Percentiles rank a stretch among this genome's conserved stretches.
Evolutionary conservation across 2,888 invertebrate species (phyloP).

Genomic region (Cartodere bifasciata): DNA sequence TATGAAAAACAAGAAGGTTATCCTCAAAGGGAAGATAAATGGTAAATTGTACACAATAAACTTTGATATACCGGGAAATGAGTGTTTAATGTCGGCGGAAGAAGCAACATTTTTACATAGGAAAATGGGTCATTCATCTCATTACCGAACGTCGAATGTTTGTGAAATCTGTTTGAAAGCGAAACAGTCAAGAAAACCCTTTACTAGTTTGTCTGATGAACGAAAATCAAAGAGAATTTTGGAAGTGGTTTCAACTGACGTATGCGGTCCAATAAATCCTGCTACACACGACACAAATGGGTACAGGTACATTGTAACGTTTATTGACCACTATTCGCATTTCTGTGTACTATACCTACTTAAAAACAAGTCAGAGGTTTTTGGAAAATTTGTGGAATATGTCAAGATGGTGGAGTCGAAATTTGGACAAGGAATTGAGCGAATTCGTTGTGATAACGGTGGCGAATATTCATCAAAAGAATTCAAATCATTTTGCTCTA

Average conservation of each 20-base stretch:
- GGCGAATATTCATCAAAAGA: conserved; percentile 19
- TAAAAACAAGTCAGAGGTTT: conserved; percentile 17
- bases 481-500: conserved; percentile 8
- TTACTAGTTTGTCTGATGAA: conserved; percentile 9
- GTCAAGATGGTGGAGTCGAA: conserved; percentile 9
- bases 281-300: conserved; percentile 14
- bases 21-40: neutral
- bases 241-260: conserved; percentile 17
- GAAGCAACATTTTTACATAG: conserved; percentile 8
- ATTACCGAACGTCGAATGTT: conserved; percentile 4
- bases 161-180: conserved; percentile 13
- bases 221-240: conserved; percentile 13
- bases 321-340: conserved; percentile 18
- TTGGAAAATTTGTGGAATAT: conserved; percentile 16
- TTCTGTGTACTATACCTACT: conserved; percentile 16
- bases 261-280: conserved; percentile 19
- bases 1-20: conserved; percentile 3
- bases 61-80: neutral
- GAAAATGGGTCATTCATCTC: conserved; percentile 10
- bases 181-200: conserved; percentile 11
- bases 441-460: conserved; percentile 19
- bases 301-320: conserved; percentile 16
- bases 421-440: conserved; percentile 15
- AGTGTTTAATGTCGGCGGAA: conserved; percentile 5
- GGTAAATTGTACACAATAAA: conserved; percentile 1